Evolutionary conservation across 2,888 invertebrate species (phyloP), one percentile per base, ranked within the genome.

Genomic region (Calameuta idolon): DNA sequence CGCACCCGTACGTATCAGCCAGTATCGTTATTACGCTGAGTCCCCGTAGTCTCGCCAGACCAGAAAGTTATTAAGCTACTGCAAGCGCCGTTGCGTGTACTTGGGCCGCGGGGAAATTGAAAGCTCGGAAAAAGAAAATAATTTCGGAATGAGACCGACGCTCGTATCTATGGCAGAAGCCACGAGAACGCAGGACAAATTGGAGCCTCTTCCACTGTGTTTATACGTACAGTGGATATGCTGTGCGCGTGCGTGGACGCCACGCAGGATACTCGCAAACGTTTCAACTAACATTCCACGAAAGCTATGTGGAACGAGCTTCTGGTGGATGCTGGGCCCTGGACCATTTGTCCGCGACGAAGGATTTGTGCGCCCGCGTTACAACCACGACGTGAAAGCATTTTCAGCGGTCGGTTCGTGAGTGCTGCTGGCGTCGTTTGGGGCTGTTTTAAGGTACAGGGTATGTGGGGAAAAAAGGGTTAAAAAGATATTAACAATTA

Each of bases 251-350:
- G 69, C 33, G n/a, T 30, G 30, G 40, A 40, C 40, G 40, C 40
- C 15, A 15, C 40, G 15, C 40, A 40, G 15, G 40, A 40, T 40
- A 40, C 75, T 40, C 35, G 68, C 73, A 73, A 82, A 84, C 82
- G 81, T 88, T 90, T 87, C 86, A 87, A 89, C 89, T 87, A 87
- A 89, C 85, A 90, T 90, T 90, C 90, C 89, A 77, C 80, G 87
- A 86, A 84, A 85, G 87, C 85, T 78, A 84, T 81, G 78, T 82
- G 86, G 82, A 87, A 89, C 88, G 87, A 87, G 85, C 81, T 83
- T 83, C 83, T 80, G 79, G 77, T 79, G 79, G 80, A 55, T 71
- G 74, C 68, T 35, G 71, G 12, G 30, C 30, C 12, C 31, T 33
- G 34, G 75, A 30, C 33, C 69, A 69, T 69, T 69, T 33, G 31